A percentile compares a stretch with the other conserved stretches of the same genome.
These are phyloP conservation scores for Macaria liturata DNA, from an alignment of 2,888 invertebrate genomes.

Conservation along the genomic window DNA sequence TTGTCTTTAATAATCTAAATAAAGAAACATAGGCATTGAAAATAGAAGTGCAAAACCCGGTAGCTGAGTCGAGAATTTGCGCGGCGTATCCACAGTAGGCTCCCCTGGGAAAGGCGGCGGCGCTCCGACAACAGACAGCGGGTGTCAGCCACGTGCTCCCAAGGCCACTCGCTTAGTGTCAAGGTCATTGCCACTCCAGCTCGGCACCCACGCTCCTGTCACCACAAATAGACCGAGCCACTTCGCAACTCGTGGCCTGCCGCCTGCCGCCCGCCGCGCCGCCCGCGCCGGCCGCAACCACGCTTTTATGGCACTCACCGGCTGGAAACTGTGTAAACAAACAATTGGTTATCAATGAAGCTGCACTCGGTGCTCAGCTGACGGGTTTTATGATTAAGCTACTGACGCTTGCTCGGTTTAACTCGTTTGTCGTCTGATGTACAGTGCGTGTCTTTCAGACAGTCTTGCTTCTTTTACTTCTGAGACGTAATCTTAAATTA, in stretches of 20 bases:
- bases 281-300: conserved; percentile 15
- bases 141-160: conserved; percentile 84
- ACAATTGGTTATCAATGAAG: conserved; percentile 21
- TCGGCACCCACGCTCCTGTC: conserved; percentile 82
- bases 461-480: no score
- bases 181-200: conserved; percentile 83
- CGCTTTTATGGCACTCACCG: conserved; percentile 36
- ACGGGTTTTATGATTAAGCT: no score
- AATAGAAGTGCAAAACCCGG: conserved; percentile 17
- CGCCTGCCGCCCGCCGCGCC: conserved; percentile 29
- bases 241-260: conserved; percentile 62
- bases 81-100: conserved; percentile 75
- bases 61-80: conserved; percentile 46
- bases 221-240: conserved; percentile 81
- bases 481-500: no score
- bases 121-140: conserved; percentile 82
- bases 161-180: conserved; percentile 84
- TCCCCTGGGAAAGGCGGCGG: conserved; percentile 83
- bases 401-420: no score
- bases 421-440: no score
- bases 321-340: conserved; percentile 25
- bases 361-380: conserved; percentile 2
- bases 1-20: no score
- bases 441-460: no score
- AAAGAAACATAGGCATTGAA: neutral